Evolutionary conservation across 2,888 invertebrate genomes (phyloP).

Genomic region (Herminia tarsipennalis): DNA sequence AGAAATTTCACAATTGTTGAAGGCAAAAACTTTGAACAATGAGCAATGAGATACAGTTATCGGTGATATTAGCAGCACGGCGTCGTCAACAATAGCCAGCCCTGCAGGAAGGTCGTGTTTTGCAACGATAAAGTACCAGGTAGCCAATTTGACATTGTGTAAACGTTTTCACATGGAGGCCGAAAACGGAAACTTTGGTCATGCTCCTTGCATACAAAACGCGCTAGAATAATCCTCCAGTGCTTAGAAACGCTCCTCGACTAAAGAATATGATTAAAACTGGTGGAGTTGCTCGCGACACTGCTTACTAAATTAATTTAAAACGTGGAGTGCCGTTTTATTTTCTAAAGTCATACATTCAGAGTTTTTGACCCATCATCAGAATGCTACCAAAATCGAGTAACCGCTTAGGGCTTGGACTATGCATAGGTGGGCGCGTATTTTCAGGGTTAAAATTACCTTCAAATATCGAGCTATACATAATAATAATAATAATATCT

Average conservation of each 20-base stretch:
- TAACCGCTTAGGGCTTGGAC: no score
- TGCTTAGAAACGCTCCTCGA: no score
- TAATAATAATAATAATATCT: no score
- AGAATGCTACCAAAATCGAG: no score
- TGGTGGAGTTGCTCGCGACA: slow-evolving; percentile 11
- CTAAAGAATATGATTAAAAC: slow-evolving; percentile 39
- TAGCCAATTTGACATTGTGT: slow-evolving; percentile 77
- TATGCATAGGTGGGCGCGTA: no score
- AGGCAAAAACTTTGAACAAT: slow-evolving; percentile 43
- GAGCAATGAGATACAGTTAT: slow-evolving; percentile 47
- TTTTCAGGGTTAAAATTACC: no score
- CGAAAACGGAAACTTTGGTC: slow-evolving; percentile 75
- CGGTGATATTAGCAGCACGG: slow-evolving; percentile 44
- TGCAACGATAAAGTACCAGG: slow-evolving; percentile 69
- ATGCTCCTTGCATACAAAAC: slow-evolving; percentile 72
- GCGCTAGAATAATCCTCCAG: no score
- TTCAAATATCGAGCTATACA: no score
- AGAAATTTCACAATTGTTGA: slow-evolving; percentile 37
- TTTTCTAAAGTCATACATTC: no score
- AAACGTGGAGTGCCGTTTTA: no score
- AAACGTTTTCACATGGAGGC: slow-evolving; percentile 76
- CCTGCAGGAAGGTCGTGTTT: slow-evolving; percentile 68
- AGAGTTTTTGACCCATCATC: no score
- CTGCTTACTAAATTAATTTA: slow-evolving; percentile 19
- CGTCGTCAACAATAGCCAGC: slow-evolving; percentile 52